Evolutionary conservation across 2,797 vertebrate species (phyloP).

Genomic region (Miopithecus talapoin): DNA sequence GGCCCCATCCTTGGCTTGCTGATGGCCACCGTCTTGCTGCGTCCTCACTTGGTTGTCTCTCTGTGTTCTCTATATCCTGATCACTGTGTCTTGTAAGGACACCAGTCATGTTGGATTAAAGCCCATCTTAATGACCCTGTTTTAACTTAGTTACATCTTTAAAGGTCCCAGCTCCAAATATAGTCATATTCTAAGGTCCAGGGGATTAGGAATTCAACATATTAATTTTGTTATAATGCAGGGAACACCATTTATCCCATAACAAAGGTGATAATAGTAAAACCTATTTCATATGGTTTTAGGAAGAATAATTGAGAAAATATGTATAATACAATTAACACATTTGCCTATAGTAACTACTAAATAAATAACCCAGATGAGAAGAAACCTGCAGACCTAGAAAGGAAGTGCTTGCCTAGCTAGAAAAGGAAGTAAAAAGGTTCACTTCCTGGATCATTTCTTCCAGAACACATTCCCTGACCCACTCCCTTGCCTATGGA

Average conservation of each 20-base stretch:
- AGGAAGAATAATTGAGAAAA: neutral
- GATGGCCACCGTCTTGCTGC: neutral
- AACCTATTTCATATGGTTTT: neutral
- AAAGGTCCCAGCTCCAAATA: neutral
- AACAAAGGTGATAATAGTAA: neutral
- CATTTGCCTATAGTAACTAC: neutral
- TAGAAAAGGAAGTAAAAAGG: neutral
- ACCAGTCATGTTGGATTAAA: neutral
- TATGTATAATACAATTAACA: neutral
- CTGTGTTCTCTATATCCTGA: neutral
- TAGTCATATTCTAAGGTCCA: neutral
- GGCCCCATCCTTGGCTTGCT: neutral
- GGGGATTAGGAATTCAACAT: neutral
- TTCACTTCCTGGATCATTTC: neutral
- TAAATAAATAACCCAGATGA: neutral
- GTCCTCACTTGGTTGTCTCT: neutral
- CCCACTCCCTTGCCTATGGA: neutral
- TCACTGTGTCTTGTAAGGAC: neutral
- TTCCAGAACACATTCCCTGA: neutral
- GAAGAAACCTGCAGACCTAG: neutral
- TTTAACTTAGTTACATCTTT: neutral
- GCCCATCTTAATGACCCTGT: neutral
- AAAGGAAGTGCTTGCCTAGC: neutral
- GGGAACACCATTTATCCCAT: neutral
- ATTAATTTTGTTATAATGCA: neutral